Base-by-base conservation (phyloP, 2,797 vertebrate species). In the Schizopygopsis malacanthus region DNA sequence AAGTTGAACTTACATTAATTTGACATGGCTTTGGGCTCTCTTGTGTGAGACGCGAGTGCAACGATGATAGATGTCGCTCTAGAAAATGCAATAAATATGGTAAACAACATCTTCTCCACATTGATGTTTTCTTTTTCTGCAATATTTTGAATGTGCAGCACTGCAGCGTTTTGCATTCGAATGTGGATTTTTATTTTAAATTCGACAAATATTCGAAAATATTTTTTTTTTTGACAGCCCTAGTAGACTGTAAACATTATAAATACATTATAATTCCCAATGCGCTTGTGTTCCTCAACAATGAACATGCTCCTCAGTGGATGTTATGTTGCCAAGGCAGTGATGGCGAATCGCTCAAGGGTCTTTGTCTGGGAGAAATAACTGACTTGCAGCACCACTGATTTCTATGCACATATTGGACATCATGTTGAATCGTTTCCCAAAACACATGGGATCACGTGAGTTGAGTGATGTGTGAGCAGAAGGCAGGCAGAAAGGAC, bases 271-370 rank as follows among this genome's bases (percentile, higher is more conserved):
- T 50, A 47, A 79, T 77, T 79, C 75, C 65, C 76, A 8, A 3
- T 45, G 37, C 2, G 1, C 63, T 59, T 83, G 28, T 77, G 28
- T 43, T 79, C 37, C 52, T 71, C 50, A 28, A 45, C 3, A 61
- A 71, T 85, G 71, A 59, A 77, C 75, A 70, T 43, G 15, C 37
- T 16, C 61, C 22, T 67, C 37, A 12, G 50, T 71, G 61, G 10
- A 67, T 56, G 65, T 79, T 70, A 69, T 78, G 75, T 78, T 84
- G 47, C 52, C 50, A 71, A 85, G 83, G 75, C 83, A 79, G n/a
- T 12, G 33, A 41, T 69, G 52, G 63, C 0, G 3, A 18, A 13
- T 33, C 10, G 37, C 63, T 84, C 73, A 43, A 45, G n/a, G 73
- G 47, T 84, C 63, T 69, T 5, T 56, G 37, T 28, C 47, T 78